Evolutionary conservation across 2,113 vertebrate genomes (phyloP), one percentile per base, ranked within the genome.

Genomic region (Dinomys branickii): DNA sequence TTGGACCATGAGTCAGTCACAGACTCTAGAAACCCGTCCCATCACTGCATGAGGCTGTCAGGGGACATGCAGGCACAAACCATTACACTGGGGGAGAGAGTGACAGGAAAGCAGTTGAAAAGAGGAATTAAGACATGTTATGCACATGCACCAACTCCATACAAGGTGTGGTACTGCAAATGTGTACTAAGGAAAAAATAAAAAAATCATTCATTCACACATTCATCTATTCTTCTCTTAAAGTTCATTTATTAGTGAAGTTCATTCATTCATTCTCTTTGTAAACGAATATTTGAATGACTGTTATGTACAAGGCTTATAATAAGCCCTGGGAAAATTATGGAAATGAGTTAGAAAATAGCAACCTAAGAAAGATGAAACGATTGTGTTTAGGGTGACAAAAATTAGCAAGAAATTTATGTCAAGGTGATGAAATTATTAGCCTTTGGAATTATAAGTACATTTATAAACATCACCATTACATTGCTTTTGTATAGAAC

Each of bases 261-360:
- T 82, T 75, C 41, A 92, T 61, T 88, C 5, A 38, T 78, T 47
- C 41, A 90, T 61, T 90, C 4, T 38, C 78, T 47, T 28, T 38
- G 83, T 47, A 88, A 61, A 41, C 24, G 90, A 63, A 83, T 67
- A 91, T 47, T 41, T 94, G 50, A 87, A 50, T 80, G 52, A 91
- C 11, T 75, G 2, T 14, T 75, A 22, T 88, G n/a, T 85, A 50
- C 44, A 94, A 73, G 30, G 38, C 5, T 19, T 75, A 1, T 65
- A 69, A 33, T 12, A 88, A 54, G n/a, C 3, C 22, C 38, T 71
- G 88, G 50, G 41, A 82, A 65, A 85, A 41, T 50, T 78, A 90
- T 24, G 12, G 44, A 28, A 94, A 61, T 65, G 50, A 90, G 89
- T 54, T 28, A 93, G 65, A 81, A 90, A 89, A 93, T 19, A 84